A percentile compares a stretch with the other conserved stretches of the same genome.
phyloP scores from a whole-genome alignment of 2,797 vertebrate genomes.

The Chiropotes sagulatus region DNA sequence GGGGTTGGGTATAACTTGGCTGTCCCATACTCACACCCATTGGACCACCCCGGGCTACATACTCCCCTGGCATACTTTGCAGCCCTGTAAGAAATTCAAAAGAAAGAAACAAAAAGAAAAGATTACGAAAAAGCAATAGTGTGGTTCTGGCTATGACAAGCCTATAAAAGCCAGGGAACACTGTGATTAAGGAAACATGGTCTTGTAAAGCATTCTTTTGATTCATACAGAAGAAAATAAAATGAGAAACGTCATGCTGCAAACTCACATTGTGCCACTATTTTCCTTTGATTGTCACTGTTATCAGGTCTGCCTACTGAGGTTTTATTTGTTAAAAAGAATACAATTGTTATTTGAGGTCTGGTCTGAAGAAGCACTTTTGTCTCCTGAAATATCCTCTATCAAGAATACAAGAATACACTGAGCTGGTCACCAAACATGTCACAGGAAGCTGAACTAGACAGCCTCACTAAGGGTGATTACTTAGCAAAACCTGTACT shows the following conservation, averaged over 20 bases:
- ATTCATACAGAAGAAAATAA: conserved; percentile 46
- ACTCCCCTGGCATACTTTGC: conserved; percentile 94
- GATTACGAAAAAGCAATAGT: conserved; percentile 69
- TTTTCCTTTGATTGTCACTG: background rate
- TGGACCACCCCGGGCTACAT: conserved; percentile 93
- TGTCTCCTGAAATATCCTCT: conserved; percentile 27
- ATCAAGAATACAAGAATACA: conserved; percentile 48
- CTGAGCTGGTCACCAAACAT: conserved; percentile 83
- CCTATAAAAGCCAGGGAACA: conserved; percentile 56
- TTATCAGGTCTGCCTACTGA: background rate
- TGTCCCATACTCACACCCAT: conserved; percentile 92
- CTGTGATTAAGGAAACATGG: background rate
- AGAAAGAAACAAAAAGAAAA: conserved; percentile 76
- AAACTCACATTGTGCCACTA: background rate
- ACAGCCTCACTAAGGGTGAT: conserved; percentile 82
- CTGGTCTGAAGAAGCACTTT: conserved; percentile 61
- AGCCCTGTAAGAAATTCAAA: conserved; percentile 88
- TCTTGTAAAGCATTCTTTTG: conserved; percentile 33
- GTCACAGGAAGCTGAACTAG: conserved; percentile 83
- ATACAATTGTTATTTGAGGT: conserved; percentile 52
- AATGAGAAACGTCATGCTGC: conserved; percentile 1
- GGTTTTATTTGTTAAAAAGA: conserved; percentile 9
- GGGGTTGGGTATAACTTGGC: conserved; percentile 89
- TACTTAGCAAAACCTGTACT: conserved; percentile 86
- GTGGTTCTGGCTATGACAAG: conserved; percentile 36